Evolutionary conservation across 2,888 invertebrate species (phyloP), one percentile per base, ranked within the genome.

Genomic region (Chymomyza amoena): DNA sequence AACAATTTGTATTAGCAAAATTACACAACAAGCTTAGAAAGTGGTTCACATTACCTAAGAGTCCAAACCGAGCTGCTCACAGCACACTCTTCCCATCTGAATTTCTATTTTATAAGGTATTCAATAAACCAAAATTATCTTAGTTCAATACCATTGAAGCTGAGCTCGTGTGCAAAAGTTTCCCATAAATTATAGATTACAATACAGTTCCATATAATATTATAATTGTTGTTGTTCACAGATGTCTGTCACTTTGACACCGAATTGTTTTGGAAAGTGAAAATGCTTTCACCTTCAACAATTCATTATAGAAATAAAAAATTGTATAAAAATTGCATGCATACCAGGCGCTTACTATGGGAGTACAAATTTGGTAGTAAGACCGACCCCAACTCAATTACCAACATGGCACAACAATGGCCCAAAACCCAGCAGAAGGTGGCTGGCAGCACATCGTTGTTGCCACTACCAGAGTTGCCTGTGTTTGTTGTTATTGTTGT

Each of bases 211-310:
- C 39, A 45, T 45, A 45, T 45, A 45, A 45, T 45, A 13, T 45
- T 45, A 45, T 45, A 45, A 45, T 45, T 45, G 39, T 45, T 45
- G 39, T 45, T 45, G 39, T 45, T 45, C 39, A 45, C 39, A 45
- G 39, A 45, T 45, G 70, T 74, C 54, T 62, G 54, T 50, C 72
- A 81, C 57, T 81, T 78, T 81, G 80, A 83, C 80, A 85, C 77
- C 67, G 56, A 88, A 84, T 83, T 78, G 81, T 65, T 86, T 83
- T 85, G 76, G 87, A 89, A 89, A 89, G 89, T 89, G 89, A 89
- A 89, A 89, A 88, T 88, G 88, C 89, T 89, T 89, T 89, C 89
- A 89, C 89, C 89, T 89, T 88, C 82, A 78, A 71, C 87, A 75
- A 84, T 84, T 83, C 86, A 77, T 78, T 80, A 80, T 50, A 54